Evolutionary conservation across 2,888 invertebrate genomes (phyloP).

Genomic region (Epistrophe eligans): DNA sequence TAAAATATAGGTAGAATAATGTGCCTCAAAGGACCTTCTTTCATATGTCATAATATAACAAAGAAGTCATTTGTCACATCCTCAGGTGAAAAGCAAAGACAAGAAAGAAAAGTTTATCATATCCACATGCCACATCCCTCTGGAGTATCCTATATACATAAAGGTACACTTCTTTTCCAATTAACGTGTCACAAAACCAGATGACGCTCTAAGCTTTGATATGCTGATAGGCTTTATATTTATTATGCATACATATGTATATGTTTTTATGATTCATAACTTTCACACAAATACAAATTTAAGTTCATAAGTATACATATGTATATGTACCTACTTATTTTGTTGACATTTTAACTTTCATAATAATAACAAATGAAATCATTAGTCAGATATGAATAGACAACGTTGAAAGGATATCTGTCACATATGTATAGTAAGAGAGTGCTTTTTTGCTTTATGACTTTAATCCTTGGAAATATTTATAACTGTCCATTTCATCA

Average conservation of each 20-base stretch:
- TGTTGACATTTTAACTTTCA: slow-evolving; percentile 18
- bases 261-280: slow-evolving; percentile 12
- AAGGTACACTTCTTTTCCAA: slow-evolving; percentile 60
- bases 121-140: slow-evolving; percentile 21
- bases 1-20: slow-evolving; percentile 17
- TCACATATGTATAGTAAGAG: neutral
- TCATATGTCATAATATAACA: slow-evolving; percentile 62
- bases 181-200: slow-evolving; percentile 67
- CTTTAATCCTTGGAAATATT: neutral
- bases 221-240: slow-evolving; percentile 7
- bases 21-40: slow-evolving; percentile 54
- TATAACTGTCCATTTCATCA: neutral
- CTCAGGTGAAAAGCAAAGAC: slow-evolving; percentile 49
- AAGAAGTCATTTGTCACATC: slow-evolving; percentile 65
- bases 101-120: slow-evolving; percentile 54
- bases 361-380: slow-evolving; percentile 5
- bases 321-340: neutral
- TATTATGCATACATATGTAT: neutral
- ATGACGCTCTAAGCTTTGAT: slow-evolving; percentile 40
- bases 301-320: neutral
- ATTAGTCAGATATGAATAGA: neutral
- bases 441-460: neutral
- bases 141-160: neutral
- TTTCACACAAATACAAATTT: slow-evolving; percentile 30
- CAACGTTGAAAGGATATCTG: neutral